Conservation (phyloP, 1,140 invertebrate genomes). For the Drosophila chauvacae region DNA sequence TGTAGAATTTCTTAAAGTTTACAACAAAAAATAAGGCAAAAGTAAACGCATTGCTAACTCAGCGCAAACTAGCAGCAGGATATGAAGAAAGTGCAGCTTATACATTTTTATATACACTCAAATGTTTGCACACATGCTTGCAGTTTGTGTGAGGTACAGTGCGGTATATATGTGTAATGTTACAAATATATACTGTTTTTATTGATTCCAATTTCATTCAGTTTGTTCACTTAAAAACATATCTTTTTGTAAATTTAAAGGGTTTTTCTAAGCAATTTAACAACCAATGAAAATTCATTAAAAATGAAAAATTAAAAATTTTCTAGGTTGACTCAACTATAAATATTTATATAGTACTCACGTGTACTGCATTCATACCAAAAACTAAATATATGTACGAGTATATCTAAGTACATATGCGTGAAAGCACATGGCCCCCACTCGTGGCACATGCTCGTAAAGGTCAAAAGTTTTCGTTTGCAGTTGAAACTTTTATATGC, state of each 20-base stretch:
- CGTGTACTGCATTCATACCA: not conserved
- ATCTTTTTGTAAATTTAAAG: too few species aligned
- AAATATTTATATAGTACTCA: constrained; percentile 1
- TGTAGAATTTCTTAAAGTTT: constrained; percentile 57
- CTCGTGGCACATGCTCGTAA: constrained; percentile 56
- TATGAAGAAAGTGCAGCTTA: constrained; percentile 65
- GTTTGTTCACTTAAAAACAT: too few species aligned
- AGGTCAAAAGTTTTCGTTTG: constrained; percentile 81
- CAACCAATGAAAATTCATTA: not conserved
- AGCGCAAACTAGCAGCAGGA: constrained; percentile 55
- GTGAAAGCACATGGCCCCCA: constrained; percentile 10
- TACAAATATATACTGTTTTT: too few species aligned
- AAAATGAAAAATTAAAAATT: not conserved
- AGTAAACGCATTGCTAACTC: constrained; percentile 51
- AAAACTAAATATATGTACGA: not conserved
- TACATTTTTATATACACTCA: constrained; percentile 21
- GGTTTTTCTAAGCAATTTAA: not conserved
- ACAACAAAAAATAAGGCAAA: constrained; percentile 21
- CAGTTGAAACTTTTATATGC: constrained; percentile 76
- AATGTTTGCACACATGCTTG: constrained; percentile 13
- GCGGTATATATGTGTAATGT: not conserved
- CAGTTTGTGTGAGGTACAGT: constrained; percentile 15
- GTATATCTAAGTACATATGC: not conserved
- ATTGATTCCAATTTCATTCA: too few species aligned
- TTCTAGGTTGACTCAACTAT: not conserved